Evolutionary conservation across 2,113 vertebrate genomes (phyloP), one percentile per base, ranked within the genome.

Genomic region (Ophiodon elongatus): DNA sequence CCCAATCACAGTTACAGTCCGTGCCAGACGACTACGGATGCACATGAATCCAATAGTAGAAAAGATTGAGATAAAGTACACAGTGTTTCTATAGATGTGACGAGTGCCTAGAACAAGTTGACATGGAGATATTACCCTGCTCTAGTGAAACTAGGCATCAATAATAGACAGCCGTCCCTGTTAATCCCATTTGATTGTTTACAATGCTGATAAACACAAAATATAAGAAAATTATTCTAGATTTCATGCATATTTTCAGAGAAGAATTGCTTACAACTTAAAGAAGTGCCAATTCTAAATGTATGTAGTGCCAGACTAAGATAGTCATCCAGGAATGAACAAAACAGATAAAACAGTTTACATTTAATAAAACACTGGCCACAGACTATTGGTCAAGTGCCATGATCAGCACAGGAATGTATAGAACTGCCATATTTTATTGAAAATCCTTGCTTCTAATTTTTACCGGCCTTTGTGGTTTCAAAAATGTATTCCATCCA

Each of bases 261-360:
- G 64, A 72, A 59, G 21, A 81, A 74, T 81, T 59, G 66, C 65
- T 80, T 83, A 70, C 76, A 85, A 71, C 2, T 76, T 77, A 79
- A 89, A 88, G 64, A 94, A 92, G 93, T 93, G 91, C 91, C 89
- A 89, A 73, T 85, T 84, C 57, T 89, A 76, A 94, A 84, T 92
- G 82, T 88, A 89, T 73, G 67, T 50, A 50, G 45, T 82, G 80
- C 77, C 82, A 66, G 72, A 86, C 64, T 71, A 56, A 70, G 72
- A 79, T 10, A 73, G 19, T 73, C 45, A 37, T 33, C 57, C 57
- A 86, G 73, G 68, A 76, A 79, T 60, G 41, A 81, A 63, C 7
- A 76, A 66, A 64, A 56, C 72, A 73, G 60, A 82, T 47, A 13
- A 52, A 84, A 47, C 57, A 27, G 85, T 92, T 93, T 90, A 92